Percentiles rank a stretch among this genome's conserved stretches.
Conservation (phyloP, 2,888 invertebrate genomes). For the Nasonia oneida region DNA sequence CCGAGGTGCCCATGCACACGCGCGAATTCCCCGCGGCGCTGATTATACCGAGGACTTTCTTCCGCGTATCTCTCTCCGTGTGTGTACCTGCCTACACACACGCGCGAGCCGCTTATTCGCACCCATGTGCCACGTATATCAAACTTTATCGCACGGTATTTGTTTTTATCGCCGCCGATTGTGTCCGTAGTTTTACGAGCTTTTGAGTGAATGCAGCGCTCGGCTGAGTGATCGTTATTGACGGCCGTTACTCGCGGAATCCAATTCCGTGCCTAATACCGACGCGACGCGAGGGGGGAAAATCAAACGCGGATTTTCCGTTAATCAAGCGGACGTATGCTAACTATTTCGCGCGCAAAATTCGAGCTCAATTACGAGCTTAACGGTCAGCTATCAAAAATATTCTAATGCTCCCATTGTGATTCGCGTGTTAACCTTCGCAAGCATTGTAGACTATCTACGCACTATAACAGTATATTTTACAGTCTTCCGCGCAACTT, state of each 20-base stretch:
- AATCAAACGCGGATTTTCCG: neutral
- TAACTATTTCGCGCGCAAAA: slow-evolving; percentile 13
- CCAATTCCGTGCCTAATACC: neutral
- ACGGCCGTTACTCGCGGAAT: neutral
- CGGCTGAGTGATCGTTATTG: neutral
- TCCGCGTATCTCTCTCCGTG: neutral
- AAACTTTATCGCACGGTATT: slow-evolving; percentile 44
- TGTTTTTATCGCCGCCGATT: slow-evolving; percentile 30
- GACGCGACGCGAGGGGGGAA: neutral
- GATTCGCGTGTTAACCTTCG: slow-evolving; percentile 22
- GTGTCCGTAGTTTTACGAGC: slow-evolving; percentile 13
- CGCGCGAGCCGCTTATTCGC: slow-evolving; percentile 9
- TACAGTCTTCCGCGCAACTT: slow-evolving; percentile 27
- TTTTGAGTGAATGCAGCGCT: slow-evolving; percentile 20
- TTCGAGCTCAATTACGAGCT: slow-evolving; percentile 46
- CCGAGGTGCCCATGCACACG: neutral
- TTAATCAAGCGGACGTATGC: neutral
- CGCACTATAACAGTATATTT: slow-evolving; percentile 51
- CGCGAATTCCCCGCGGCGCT: neutral
- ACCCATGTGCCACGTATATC: slow-evolving; percentile 18
- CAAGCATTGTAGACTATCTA: slow-evolving; percentile 29
- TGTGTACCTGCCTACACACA: neutral
- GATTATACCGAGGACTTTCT: slow-evolving; percentile 23
- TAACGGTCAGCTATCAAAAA: slow-evolving; percentile 55
- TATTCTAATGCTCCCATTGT: slow-evolving; percentile 58